A percentile compares a stretch with the other conserved stretches of the same genome.
Conservation (phyloP, 1,140 invertebrate species). For the Sweltsa coloradensis region DNA sequence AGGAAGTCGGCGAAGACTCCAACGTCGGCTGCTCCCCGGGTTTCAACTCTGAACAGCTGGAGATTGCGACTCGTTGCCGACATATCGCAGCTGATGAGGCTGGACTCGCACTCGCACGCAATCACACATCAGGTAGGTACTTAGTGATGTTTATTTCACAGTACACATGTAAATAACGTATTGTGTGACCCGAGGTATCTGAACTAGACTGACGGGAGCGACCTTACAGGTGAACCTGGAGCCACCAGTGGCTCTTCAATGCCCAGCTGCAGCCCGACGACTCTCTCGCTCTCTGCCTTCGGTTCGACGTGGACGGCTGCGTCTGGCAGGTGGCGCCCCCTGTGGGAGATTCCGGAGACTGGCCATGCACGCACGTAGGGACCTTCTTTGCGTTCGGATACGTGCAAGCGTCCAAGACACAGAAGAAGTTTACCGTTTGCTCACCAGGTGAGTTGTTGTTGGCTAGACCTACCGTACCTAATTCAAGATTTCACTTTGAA, state of each 20-base stretch:
- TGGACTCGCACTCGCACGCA: conserved; percentile 33
- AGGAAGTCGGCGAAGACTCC: conserved; percentile 27
- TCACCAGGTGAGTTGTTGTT: conserved; percentile 40
- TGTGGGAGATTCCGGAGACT: conserved; percentile 32
- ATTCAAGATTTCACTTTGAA: too few species aligned
- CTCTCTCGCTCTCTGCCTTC: conserved; percentile 47
- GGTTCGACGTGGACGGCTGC: conserved; percentile 73
- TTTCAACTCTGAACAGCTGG: conserved; percentile 49
- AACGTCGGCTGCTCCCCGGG: conserved; percentile 24
- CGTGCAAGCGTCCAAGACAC: conserved; percentile 69
- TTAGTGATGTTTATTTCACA: too few species aligned
- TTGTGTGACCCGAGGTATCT: too few species aligned
- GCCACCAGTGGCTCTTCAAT: conserved; percentile 49
- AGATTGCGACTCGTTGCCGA: conserved; percentile 66
- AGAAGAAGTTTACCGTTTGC: conserved; percentile 59
- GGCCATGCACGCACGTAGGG: conserved; percentile 46
- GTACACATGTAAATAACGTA: too few species aligned
- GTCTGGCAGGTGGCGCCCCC: conserved; percentile 55
- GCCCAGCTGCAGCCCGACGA: conserved; percentile 31
- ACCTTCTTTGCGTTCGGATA: conserved; percentile 64
- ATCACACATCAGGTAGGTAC: conserved; percentile 26
- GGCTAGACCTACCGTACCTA: too few species aligned
- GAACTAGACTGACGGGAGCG: too few species aligned
- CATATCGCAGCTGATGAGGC: conserved; percentile 27
- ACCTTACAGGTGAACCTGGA: conserved; percentile 21